Conservation (phyloP, 2,113 vertebrate species). For the Pollimyrus isidori region DNA sequence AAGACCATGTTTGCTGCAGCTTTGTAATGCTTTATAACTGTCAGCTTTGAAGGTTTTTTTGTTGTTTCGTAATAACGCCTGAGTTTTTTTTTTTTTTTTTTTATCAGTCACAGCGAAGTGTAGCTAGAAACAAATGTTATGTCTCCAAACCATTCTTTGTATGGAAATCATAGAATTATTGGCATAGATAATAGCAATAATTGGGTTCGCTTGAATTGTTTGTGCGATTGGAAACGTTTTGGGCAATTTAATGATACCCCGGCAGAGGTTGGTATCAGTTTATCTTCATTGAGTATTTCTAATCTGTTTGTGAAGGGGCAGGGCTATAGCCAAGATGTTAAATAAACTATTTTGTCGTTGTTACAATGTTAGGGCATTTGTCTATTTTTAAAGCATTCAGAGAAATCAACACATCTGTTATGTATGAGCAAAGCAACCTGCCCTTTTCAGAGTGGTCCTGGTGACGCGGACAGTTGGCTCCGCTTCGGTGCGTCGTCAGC, state of each 20-base stretch:
- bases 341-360: background rate
- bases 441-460: background rate
- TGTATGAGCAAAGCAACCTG: background rate
- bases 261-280: background rate
- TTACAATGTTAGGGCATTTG: background rate
- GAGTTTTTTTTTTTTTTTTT: background rate
- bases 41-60: background rate
- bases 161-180: background rate
- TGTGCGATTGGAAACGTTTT: background rate
- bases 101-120: background rate
- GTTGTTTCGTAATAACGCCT: background rate
- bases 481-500: background rate
- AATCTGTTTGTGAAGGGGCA: background rate
- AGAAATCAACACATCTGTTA: background rate
- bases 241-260: background rate
- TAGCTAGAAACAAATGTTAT: background rate
- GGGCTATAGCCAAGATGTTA: background rate
- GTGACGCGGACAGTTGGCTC: background rate
- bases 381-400: background rate
- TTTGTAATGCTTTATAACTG: background rate
- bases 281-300: background rate
- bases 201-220: background rate
- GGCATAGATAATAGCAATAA: background rate
- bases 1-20: background rate
- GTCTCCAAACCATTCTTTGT: background rate